phyloP scores from a whole-genome alignment of 2,888 invertebrate genomes.

The Synanthedon tipuliformis region DNA sequence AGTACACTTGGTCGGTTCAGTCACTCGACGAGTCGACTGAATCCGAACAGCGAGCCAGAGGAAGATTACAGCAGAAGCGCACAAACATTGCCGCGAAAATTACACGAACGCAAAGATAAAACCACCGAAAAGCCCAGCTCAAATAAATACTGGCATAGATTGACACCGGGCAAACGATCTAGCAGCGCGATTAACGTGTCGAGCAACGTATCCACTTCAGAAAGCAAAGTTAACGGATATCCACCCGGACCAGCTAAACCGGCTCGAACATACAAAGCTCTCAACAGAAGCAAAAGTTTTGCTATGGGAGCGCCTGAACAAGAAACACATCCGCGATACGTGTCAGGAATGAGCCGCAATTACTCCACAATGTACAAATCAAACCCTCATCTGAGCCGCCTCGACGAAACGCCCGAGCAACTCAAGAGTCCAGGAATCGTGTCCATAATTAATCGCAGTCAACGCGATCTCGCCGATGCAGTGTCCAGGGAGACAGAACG shows the following conservation, averaged over 20 bases:
- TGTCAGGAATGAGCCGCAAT: constrained; percentile 58
- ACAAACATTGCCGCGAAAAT: constrained; percentile 82
- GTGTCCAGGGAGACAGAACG: constrained; percentile 64
- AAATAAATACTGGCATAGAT: constrained; percentile 56
- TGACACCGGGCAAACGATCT: constrained; percentile 67
- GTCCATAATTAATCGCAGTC: constrained; percentile 86
- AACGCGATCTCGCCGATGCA: constrained; percentile 79
- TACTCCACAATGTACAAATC: constrained; percentile 78
- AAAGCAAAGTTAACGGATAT: constrained; percentile 55
- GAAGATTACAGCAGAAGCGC: constrained; percentile 72
- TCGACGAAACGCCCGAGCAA: constrained; percentile 78
- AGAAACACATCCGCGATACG: constrained; percentile 59
- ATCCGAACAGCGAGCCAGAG: constrained; percentile 63
- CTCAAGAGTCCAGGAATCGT: constrained; percentile 89
- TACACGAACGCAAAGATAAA: constrained; percentile 65
- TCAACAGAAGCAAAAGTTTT: constrained; percentile 87
- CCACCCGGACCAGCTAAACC: constrained; percentile 80
- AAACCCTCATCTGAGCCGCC: constrained; percentile 79
- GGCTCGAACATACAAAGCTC: constrained; percentile 80
- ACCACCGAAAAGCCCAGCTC: constrained; percentile 50
- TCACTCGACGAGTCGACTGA: constrained; percentile 81
- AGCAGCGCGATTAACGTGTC: constrained; percentile 77
- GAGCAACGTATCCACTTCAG: constrained; percentile 39
- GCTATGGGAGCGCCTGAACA: constrained; percentile 78
- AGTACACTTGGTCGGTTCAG: constrained; percentile 86